phyloP scores from a whole-genome alignment of 2,888 invertebrate genomes.

The Phyto melanocephala region DNA sequence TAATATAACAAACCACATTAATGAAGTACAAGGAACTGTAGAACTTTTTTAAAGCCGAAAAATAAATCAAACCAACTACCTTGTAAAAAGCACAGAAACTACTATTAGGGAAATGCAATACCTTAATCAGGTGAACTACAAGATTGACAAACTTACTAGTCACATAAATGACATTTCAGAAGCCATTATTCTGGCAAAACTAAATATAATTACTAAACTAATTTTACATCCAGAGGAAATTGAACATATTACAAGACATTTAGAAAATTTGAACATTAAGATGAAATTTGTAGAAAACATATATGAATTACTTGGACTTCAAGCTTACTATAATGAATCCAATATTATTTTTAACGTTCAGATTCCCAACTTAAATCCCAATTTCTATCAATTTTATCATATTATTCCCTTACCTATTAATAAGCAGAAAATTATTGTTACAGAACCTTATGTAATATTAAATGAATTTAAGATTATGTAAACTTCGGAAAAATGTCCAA shows the following conservation, averaged over 20 bases:
- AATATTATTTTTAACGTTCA: slow-evolving; percentile 62
- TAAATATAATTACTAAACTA: slow-evolving; percentile 61
- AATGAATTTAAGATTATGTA: slow-evolving; percentile 29
- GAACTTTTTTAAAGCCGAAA: neutral
- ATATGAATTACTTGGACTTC: slow-evolving; percentile 57
- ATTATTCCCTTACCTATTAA: slow-evolving; percentile 57
- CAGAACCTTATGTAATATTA: slow-evolving; percentile 17
- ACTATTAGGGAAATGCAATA: slow-evolving; percentile 15
- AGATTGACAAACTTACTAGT: slow-evolving; percentile 26
- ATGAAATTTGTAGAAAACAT: slow-evolving; percentile 52
- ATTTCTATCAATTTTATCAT: slow-evolving; percentile 39
- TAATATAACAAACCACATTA: slow-evolving; percentile 5
- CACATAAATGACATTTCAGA: slow-evolving; percentile 54
- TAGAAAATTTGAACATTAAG: slow-evolving; percentile 39
- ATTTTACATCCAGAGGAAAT: slow-evolving; percentile 56
- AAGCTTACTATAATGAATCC: slow-evolving; percentile 51
- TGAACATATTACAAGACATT: slow-evolving; percentile 32
- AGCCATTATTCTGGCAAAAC: slow-evolving; percentile 53
- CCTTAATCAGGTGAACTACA: slow-evolving; percentile 29
- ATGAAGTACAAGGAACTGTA: neutral
- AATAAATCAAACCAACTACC: neutral
- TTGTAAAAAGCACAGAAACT: neutral
- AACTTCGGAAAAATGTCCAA: slow-evolving; percentile 1
- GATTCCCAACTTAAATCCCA: slow-evolving; percentile 44
- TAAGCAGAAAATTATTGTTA: slow-evolving; percentile 43